Evolutionary conservation across 2,888 invertebrate genomes (phyloP), one percentile per base, ranked within the genome.

Genomic region (Cephonodes hylas): DNA sequence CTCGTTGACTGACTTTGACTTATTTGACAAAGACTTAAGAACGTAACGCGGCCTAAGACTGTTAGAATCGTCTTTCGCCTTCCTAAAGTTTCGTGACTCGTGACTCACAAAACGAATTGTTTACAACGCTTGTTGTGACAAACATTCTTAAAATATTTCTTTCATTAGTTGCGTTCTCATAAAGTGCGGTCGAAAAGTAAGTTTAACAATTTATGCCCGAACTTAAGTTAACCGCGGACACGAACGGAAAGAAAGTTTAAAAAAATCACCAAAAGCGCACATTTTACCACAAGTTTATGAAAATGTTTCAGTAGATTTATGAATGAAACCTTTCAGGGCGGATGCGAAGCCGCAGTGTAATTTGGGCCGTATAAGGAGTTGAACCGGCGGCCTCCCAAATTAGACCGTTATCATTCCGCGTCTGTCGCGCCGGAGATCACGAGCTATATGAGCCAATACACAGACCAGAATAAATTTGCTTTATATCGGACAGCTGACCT

Each of bases 251-350:
- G 75, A 74, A 79, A 80, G 75, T 53, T 53, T 53, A 79, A 82
- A 84, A 80, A 80, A 77, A 81, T 71, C 75, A 74, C 77, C 76
- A 73, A 78, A 84, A 80, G 83, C 79, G 81, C 77, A 85, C 84
- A 86, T 86, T 89, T 86, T 84, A 80, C 79, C 78, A 77, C 76
- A 86, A 88, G 85, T 88, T 90, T 89, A 90, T 91, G 89, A 90
- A 86, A 90, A 88, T 84, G 87, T 86, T 88, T 75, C 82, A 79
- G 80, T 85, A 89, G 91, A 91, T 91, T 91, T 91, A 91, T 91
- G 90, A 91, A 91, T 90, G 89, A 91, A 91, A 91, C 91, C 90
- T 91, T 90, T 90, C 88, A 89, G 84, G 85, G 86, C 76, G 83
- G 87, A 86, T 86, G 84, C 81, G 86, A 79, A 79, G 77, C 86